Evolutionary conservation across 1,140 invertebrate species (phyloP).

Genomic region (Vanessa tameamea): DNA sequence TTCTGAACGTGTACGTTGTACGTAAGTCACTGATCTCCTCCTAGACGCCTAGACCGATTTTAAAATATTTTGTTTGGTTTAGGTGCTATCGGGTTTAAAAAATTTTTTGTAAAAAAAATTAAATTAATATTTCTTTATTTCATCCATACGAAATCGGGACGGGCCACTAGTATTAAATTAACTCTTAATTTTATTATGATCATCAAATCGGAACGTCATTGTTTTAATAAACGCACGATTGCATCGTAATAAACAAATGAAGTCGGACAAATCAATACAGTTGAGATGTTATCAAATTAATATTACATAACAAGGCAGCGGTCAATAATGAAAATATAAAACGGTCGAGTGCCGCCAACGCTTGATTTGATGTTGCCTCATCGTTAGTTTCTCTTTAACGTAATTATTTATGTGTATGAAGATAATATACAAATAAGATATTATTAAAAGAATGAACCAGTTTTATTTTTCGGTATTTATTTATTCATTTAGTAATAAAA

Average conservation of each 20-base stretch:
- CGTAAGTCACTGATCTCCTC: too few relatives aligned
- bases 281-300: slow-evolving; percentile 64
- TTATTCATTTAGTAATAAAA: too few relatives aligned
- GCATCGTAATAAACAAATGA: slow-evolving; percentile 36
- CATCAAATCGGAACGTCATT: background rate
- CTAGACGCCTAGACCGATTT: too few relatives aligned
- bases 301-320: slow-evolving; percentile 61
- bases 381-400: slow-evolving; percentile 24
- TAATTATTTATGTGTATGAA: slow-evolving; percentile 23
- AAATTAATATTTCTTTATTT: too few relatives aligned
- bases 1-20: too few relatives aligned
- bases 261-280: slow-evolving; percentile 52
- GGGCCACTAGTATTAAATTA: too few relatives aligned
- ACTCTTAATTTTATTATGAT: background rate
- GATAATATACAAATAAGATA: slow-evolving; percentile 5
- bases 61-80: too few relatives aligned
- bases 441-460: background rate
- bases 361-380: slow-evolving; percentile 20
- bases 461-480: background rate
- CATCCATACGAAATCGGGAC: too few relatives aligned
- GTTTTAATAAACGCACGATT: slow-evolving; percentile 22
- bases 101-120: too few relatives aligned
- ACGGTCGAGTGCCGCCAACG: slow-evolving; percentile 14
- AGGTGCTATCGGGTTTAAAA: too few relatives aligned
- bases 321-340: slow-evolving; percentile 57